These are phyloP conservation scores for Lydus trimaculatus DNA, from an alignment of 2,888 invertebrate genomes.

Conservation along the genomic window DNA sequence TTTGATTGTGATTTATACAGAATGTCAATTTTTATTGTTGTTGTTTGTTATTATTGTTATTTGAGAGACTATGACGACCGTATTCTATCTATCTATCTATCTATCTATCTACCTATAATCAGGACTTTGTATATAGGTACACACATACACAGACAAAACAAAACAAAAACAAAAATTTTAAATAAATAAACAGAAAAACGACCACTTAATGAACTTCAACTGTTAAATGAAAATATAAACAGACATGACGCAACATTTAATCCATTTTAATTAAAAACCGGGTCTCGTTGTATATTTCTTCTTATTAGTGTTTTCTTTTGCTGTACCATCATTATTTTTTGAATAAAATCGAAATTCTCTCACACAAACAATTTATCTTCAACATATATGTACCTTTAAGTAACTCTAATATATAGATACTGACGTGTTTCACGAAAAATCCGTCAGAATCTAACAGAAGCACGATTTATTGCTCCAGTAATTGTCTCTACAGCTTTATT, in stretches of 20 bases:
- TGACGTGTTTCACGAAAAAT: conserved; percentile 20
- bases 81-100: conserved; percentile 9
- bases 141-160: too few relatives aligned
- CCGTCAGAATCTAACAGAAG: conserved; percentile 32
- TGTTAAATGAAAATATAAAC: conserved; percentile 13
- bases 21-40: conserved; percentile 16
- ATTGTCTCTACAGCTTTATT: conserved; percentile 31
- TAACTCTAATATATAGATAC: too few relatives aligned
- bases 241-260: conserved; percentile 27
- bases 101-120: not conserved
- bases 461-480: conserved; percentile 36
- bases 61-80: conserved; percentile 7
- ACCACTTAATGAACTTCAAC: conserved; percentile 13
- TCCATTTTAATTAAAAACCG: conserved; percentile 30
- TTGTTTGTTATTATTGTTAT: not conserved
- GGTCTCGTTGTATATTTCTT: conserved; percentile 6
- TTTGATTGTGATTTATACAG: conserved; percentile 41
- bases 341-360: not conserved
- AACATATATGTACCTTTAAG: not conserved
- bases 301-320: not conserved
- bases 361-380: not conserved
- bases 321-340: not conserved
- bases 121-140: too few relatives aligned
- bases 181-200: conserved; percentile 9
- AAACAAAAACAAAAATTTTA: not conserved